Evolutionary conservation across 2,888 invertebrate genomes (phyloP).

Genomic region (Thalpophila matura): DNA sequence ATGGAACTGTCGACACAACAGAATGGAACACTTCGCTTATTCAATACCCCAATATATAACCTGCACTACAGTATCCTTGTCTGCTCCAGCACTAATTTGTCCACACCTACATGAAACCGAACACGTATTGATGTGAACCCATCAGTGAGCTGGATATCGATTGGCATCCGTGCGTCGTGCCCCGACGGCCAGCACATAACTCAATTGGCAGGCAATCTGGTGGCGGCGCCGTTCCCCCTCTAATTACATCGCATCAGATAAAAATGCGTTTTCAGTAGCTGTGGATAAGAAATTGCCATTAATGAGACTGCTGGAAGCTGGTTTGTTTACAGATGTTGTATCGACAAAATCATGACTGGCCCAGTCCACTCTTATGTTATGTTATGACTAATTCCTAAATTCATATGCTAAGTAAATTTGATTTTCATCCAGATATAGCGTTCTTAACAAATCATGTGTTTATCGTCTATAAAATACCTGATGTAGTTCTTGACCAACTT

Average conservation of each 20-base stretch:
- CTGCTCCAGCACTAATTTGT: background rate
- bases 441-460: too few species aligned
- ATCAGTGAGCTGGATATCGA: slow-evolving; percentile 49
- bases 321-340: background rate
- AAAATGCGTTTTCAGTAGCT: slow-evolving; percentile 45
- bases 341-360: too few species aligned
- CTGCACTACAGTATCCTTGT: too few species aligned
- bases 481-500: too few species aligned
- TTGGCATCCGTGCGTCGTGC: slow-evolving; percentile 34
- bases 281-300: slow-evolving; percentile 14
- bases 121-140: slow-evolving; percentile 37
- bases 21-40: background rate
- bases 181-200: slow-evolving; percentile 72
- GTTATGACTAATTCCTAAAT: too few species aligned
- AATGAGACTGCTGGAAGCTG: slow-evolving; percentile 14
- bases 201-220: slow-evolving; percentile 86
- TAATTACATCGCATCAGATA: slow-evolving; percentile 65
- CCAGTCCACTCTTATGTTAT: too few species aligned
- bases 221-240: slow-evolving; percentile 75
- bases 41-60: background rate
- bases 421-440: too few species aligned
- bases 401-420: too few species aligned
- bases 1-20: too few species aligned
- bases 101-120: slow-evolving; percentile 16
- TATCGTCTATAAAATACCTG: too few species aligned